These are phyloP conservation scores for Alentia gelatinosa DNA, from an alignment of 2,888 invertebrate genomes.

Conservation along the genomic window DNA sequence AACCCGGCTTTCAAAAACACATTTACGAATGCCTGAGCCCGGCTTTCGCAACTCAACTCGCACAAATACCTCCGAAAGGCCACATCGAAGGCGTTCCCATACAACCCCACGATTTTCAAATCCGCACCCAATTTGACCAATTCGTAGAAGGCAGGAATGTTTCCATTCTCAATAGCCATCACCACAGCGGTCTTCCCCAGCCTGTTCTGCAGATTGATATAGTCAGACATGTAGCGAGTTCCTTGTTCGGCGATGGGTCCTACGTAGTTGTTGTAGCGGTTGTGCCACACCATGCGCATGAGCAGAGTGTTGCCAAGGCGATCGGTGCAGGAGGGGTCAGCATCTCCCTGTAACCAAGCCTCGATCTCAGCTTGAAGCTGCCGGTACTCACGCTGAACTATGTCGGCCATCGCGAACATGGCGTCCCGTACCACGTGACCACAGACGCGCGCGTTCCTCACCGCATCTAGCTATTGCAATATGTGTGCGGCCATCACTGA, in stretches of 20 bases:
- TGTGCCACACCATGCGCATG: constrained; percentile 41
- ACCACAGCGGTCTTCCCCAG: constrained; percentile 36
- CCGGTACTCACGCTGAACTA: constrained; percentile 8
- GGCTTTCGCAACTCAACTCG: constrained; percentile 31
- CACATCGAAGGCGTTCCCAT: constrained; percentile 43
- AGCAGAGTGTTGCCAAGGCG: constrained; percentile 39
- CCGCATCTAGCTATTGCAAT: too few relatives aligned
- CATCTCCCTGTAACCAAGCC: constrained; percentile 23
- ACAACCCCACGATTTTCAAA: constrained; percentile 27
- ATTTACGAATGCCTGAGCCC: background rate
- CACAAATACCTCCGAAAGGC: constrained; percentile 27
- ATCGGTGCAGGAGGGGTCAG: constrained; percentile 35
- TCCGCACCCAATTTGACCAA: constrained; percentile 9
- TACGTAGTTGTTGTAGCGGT: constrained; percentile 22
- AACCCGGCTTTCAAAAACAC: constrained; percentile 20
- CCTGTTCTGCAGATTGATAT: constrained; percentile 43
- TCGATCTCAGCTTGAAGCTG: constrained; percentile 39
- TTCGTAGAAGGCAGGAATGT: constrained; percentile 44
- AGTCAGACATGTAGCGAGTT: constrained; percentile 22
- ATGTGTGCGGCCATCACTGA: too few relatives aligned
- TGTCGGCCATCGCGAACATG: constrained; percentile 36
- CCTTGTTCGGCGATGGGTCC: constrained; percentile 14
- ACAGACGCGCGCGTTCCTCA: too few relatives aligned
- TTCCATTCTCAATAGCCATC: constrained; percentile 36
- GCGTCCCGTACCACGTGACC: too few relatives aligned